Evolutionary conservation across 2,888 invertebrate species (phyloP), one percentile per base, ranked within the genome.

Genomic region (Lypha dubia): DNA sequence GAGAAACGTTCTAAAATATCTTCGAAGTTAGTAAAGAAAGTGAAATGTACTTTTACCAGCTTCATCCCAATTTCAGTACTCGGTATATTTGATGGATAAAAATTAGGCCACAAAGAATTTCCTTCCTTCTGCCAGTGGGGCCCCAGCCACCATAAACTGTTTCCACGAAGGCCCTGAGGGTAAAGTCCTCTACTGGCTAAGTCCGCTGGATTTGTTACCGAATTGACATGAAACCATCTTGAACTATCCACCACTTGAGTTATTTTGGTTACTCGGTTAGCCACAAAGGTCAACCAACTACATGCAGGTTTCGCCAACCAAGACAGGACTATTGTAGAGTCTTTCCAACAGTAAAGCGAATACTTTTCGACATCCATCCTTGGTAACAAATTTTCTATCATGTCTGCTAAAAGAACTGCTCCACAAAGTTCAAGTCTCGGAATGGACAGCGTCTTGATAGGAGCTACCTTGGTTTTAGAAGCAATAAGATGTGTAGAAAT

Each of bases 231-330:
- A n/a, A n/a, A n/a, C n/a, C n/a, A n/a, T n/a, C n/a, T 1, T 6
- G 20, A n/a, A n/a, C 6, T 20, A 32, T 62, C 32, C 1, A 68
- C 24, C 15, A 63, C 46, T n/a, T 70, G 60, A 5, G 28, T 41
- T 6, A 86, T 82, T 51, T 86, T 65, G 3, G 79, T 53, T 0
- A 76, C 79, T 5, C 81, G 51, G 32, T 84, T 82, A 1, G n/a
- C 80, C 2, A 86, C 77, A 38, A 86, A 86, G 0, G 83, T 86
- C 17, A 60, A 17, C 85, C 83, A 85, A 5, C 32, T 53, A 28
- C 65, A 85, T 5, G 80, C 62, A 0, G 79, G 60, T 20, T 38
- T 60, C 6, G 60, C 35, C 11, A 60, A 20, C 60, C 60, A 60
- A 13, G 60, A 60, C 0, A 60, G 20, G 20, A 60, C 17, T 20